These are phyloP conservation scores for Proctacanthus coquilletti DNA, from an alignment of 1,140 invertebrate genomes.

Conservation along the genomic window DNA sequence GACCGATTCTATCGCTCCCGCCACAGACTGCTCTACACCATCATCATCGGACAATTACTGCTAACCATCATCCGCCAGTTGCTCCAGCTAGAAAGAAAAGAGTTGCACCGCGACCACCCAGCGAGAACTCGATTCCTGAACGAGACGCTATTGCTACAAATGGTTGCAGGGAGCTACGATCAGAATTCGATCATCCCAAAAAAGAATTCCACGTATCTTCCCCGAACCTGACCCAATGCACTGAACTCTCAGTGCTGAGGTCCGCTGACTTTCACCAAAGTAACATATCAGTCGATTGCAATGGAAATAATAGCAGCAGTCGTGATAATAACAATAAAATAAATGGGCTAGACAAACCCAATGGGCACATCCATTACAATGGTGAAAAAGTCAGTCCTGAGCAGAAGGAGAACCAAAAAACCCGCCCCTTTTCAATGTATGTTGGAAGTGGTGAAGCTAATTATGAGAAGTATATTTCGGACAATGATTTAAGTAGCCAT, in stretches of 20 bases:
- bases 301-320: conserved; percentile 9
- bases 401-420: too few relatives aligned
- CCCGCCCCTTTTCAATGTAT: too few relatives aligned
- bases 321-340: background rate
- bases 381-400: too few relatives aligned
- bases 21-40: conserved; percentile 17
- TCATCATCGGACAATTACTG: conserved; percentile 10
- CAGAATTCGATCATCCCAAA: conserved; percentile 16
- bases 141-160: background rate
- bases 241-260: conserved; percentile 4
- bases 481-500: too few relatives aligned
- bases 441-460: too few relatives aligned
- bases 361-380: conserved; percentile 3
- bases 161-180: conserved; percentile 7
- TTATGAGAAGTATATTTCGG: too few relatives aligned
- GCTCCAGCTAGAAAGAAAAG: conserved; percentile 26
- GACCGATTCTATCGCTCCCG: too few relatives aligned
- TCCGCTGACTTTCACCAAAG: conserved; percentile 1
- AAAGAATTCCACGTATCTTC: conserved; percentile 24
- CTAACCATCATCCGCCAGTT: too few relatives aligned
- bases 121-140: conserved; percentile 12
- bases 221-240: conserved; percentile 16
- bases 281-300: conserved; percentile 8
- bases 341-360: conserved; percentile 6
- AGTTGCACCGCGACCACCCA: conserved; percentile 23